Percentiles rank a stretch among this genome's conserved stretches.
These are phyloP conservation scores for Paguma larvata DNA, from an alignment of 2,797 vertebrate species.

Conservation along the genomic window DNA sequence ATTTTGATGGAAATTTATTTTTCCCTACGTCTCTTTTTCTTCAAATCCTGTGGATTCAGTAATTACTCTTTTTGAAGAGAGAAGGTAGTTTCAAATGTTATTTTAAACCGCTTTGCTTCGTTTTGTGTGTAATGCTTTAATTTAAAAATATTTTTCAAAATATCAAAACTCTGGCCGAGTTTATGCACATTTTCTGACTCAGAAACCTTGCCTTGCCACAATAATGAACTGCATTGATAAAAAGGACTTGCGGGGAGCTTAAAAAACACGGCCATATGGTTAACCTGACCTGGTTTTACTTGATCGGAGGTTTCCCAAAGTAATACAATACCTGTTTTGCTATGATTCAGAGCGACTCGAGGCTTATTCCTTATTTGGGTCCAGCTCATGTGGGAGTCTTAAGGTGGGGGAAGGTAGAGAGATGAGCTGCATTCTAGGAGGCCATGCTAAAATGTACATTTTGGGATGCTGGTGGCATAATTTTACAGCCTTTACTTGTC, in stretches of 20 bases:
- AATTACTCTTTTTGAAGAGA: neutral
- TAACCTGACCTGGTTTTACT: constrained; percentile 55
- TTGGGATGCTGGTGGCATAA: neutral
- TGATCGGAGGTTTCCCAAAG: constrained; percentile 52
- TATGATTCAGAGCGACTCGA: constrained; percentile 41
- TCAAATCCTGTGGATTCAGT: neutral
- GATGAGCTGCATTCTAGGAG: neutral
- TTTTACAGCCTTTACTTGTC: neutral
- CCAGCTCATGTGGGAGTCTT: neutral
- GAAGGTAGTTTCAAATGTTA: neutral
- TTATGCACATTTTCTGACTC: constrained; percentile 7
- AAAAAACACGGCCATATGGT: constrained; percentile 34
- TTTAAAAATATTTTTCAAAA: constrained; percentile 49
- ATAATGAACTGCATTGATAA: constrained; percentile 3
- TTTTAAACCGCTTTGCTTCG: neutral
- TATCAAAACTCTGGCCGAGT: constrained; percentile 26
- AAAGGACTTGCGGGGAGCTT: neutral
- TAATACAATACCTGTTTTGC: constrained; percentile 49
- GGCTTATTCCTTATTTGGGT: neutral
- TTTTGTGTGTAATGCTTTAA: neutral
- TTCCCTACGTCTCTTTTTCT: neutral
- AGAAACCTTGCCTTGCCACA: neutral
- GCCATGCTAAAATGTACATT: neutral
- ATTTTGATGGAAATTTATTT: constrained; percentile 52
- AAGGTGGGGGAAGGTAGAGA: neutral